phyloP scores from a whole-genome alignment of 2,797 vertebrate genomes.

The Galagoides demidoff region DNA sequence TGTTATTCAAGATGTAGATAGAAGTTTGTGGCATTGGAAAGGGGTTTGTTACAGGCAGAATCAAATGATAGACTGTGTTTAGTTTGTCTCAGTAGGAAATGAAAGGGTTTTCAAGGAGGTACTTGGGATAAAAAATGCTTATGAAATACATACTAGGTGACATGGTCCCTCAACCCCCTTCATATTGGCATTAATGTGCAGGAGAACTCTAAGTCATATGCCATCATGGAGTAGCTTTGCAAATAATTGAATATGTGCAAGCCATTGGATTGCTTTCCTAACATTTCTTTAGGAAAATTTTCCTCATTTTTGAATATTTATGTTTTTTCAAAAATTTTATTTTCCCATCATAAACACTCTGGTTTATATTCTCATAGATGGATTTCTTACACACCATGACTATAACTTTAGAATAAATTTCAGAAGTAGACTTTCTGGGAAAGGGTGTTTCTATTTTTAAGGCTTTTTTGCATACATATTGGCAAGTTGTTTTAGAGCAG shows the following conservation, averaged over 20 bases:
- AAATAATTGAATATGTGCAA: neutral
- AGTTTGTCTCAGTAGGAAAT: neutral
- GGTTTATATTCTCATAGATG: neutral
- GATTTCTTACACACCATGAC: neutral
- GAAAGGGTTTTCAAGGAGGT: neutral
- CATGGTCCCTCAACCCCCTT: neutral
- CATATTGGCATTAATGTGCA: neutral
- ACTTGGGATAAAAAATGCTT: constrained; percentile 13
- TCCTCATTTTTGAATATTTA: neutral
- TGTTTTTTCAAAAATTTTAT: neutral
- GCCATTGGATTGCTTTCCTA: neutral
- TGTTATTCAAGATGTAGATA: neutral
- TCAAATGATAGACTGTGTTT: neutral
- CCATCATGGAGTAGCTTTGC: neutral
- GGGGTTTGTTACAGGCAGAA: neutral
- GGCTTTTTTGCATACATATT: neutral
- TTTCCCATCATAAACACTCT: neutral
- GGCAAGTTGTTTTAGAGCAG: neutral
- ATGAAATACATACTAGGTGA: neutral
- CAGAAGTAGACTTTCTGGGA: neutral
- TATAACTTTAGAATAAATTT: neutral
- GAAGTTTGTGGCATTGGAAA: neutral
- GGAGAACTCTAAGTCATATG: neutral
- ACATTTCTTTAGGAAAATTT: neutral
- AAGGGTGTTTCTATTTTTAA: neutral